A percentile compares a stretch with the other conserved stretches of the same genome.
Conservation (phyloP, 2,113 vertebrate species). For the Campylomormyrus numenius region DNA sequence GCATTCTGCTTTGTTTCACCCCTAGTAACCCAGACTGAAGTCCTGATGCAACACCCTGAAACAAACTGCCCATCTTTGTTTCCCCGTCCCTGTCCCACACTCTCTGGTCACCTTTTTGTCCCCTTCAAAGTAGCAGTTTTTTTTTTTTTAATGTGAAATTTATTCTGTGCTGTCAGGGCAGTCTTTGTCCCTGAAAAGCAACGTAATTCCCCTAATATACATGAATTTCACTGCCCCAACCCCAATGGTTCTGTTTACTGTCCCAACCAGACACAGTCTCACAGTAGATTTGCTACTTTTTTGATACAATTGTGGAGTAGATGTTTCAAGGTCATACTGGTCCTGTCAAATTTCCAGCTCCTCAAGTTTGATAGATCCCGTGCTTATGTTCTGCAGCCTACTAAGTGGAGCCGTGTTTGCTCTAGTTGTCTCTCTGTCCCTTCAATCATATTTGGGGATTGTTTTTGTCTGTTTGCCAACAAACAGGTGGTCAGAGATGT, state of each 20-base stretch:
- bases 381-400: not conserved
- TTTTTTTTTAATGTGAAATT: not conserved
- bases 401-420: not conserved
- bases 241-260: not conserved
- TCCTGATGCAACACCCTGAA: conserved; percentile 7
- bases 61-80: not conserved
- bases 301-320: not conserved
- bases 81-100: not conserved
- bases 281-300: not conserved
- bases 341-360: not conserved
- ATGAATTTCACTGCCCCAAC: not conserved
- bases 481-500: not conserved
- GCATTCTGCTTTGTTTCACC: not conserved
- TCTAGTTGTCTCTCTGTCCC: not conserved
- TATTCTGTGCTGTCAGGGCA: not conserved
- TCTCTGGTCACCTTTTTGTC: not conserved
- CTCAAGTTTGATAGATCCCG: not conserved
- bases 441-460: not conserved
- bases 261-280: not conserved
- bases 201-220: not conserved
- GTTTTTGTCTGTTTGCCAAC: not conserved
- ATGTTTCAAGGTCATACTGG: not conserved
- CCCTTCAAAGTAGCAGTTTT: not conserved
- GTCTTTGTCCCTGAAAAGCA: not conserved
- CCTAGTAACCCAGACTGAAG: not conserved